Base-by-base conservation (phyloP, 2,888 invertebrate genomes). In the Yponomeuta malinellus region DNA sequence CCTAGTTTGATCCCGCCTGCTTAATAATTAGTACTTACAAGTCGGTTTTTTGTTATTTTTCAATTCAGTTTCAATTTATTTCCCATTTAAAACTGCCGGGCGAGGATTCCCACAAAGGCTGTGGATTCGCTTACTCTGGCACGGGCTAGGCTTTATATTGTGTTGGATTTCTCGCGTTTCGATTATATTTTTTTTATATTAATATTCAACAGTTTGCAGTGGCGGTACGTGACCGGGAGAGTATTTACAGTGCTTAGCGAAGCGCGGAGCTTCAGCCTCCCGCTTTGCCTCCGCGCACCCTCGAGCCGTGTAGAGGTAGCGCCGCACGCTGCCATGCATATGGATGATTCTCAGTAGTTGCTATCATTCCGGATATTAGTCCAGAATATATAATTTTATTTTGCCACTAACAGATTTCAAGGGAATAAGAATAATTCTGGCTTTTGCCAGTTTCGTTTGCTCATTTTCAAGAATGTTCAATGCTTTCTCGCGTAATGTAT, bases 191-290 rank as follows among this genome's bases (percentile, higher is more conserved):
- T 72, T 69, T 48, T 67, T 2, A 33, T 86, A 86, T 90, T 86
- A 90, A 90, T 90, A 90, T 91, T 89, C 86, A 91, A 87, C 89
- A 88, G 88, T 87, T 88, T 87, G 85, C 85, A 84, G 81, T 78
- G 78, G 81, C 78, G 79, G 79, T 86, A 89, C 89, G 89, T 90
- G 89, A 86, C 89, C 82, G 82, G 82, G 86, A 81, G 83, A 84
- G 83, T 89, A 88, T 90, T 89, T 87, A 87, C 87, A 86, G 85
- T 88, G 87, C 89, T 90, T 87, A 89, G 86, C 84, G 83, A 81
- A 82, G 84, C 86, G 85, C 80, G 23, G 82, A 52, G 29, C 52
- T 52, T 9, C 82, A 78, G 81, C 82, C 81, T 80, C 81, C 75
- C 78, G 78, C 74, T 75, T 78, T 77, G 78, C 76, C 63, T 74